Evolutionary conservation across 2,113 vertebrate genomes (phyloP), one percentile per base, ranked within the genome.

Genomic region (Oceanodroma tethys): DNA sequence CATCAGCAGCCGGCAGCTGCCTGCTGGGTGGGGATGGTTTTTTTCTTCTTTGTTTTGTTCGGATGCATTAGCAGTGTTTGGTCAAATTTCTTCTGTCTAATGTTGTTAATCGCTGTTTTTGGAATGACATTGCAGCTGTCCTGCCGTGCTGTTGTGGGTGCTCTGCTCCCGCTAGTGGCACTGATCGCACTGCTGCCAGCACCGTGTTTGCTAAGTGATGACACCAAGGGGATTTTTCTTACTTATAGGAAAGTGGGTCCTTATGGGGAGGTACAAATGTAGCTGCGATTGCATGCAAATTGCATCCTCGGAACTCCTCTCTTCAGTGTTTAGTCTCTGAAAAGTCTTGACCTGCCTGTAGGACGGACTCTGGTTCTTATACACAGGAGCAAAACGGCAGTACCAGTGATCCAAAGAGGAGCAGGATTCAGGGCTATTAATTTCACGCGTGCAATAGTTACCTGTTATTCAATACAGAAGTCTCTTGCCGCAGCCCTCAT

Each of bases 161-260:
- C 92, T 50, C 50, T 32, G 60, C 32, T 82, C 53, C 65, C 0
- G 0, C 70, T 72, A 22, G 7, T 10, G 27, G 75, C 42, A 20
- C 82, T 2, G 18, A 4, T 42, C 0, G 4, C 9, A 2, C 42
- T 10, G 14, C 65, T 58, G 53, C 43, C 48, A 38, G 48, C 0
- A 0, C 56, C 0, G 3, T 3, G 26, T 42, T 79, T n/a, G 74
- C 47, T 19, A 22, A 38, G 40, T 16, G 11, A 45, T 2, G 26
- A 16, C 22, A n/a, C 42, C 16, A 3, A 47, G 42, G n/a, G 78
- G 34, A 14, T 48, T 60, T 43, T 20, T 26, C 25, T 56, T 21
- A 5, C 20, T 27, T 36, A 10, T 1, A 22, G 76, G 45, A 15
- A 75, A 52, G 32, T 6, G 14, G 13, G 4, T 79, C 27, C 79